phyloP scores from a whole-genome alignment of 2,888 invertebrate genomes.

The Philopedon plagiatum region DNA sequence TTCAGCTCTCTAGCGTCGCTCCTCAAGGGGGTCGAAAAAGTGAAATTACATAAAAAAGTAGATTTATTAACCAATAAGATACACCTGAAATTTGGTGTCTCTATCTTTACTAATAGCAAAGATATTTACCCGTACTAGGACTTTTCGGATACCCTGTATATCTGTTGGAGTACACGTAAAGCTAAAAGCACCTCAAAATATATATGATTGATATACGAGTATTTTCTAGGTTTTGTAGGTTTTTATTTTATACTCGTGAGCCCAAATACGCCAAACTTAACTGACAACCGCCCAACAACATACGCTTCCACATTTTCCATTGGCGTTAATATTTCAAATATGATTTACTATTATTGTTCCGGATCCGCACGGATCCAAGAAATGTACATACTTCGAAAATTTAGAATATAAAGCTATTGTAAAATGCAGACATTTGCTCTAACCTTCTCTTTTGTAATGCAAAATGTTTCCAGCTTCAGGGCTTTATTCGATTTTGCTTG shows the following conservation, averaged over 20 bases:
- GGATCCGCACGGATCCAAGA: neutral
- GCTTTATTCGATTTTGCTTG: conserved; percentile 35
- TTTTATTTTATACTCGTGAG: neutral
- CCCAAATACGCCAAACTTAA: neutral
- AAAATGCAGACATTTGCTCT: conserved; percentile 1
- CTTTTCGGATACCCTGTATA: no score
- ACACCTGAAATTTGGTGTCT: no score
- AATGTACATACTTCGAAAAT: conserved; percentile 6
- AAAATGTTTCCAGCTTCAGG: conserved; percentile 30
- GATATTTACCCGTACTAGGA: no score
- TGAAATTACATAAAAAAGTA: no score
- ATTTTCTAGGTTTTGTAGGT: no score
- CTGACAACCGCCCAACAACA: neutral
- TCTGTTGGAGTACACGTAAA: no score
- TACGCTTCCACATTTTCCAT: neutral
- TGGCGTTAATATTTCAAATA: neutral
- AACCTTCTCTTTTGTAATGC: conserved; percentile 26
- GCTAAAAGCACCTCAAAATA: no score
- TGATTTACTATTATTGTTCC: neutral
- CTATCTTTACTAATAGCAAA: no score
- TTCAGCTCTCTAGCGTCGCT: no score
- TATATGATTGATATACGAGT: no score
- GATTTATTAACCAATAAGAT: no score
- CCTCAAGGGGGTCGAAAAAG: no score
- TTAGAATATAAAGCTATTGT: conserved; percentile 11